Base-by-base conservation (phyloP, 2,113 vertebrate species). In the Prinia subflava region DNA sequence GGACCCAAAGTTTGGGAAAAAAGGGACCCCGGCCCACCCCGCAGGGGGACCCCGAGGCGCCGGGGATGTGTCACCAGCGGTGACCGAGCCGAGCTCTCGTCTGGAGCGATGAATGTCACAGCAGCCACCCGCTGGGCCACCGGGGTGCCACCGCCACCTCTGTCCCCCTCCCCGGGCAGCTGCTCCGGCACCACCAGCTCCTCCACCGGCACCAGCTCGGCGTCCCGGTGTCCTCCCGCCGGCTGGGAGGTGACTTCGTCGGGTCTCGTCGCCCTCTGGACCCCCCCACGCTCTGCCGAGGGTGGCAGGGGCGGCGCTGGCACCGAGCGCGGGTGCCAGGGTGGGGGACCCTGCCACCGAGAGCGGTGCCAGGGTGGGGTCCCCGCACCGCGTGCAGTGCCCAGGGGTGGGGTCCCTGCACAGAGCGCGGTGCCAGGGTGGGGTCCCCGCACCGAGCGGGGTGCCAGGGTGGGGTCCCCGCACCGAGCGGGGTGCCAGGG, bases 191-290 rank as follows among this genome's bases (percentile, higher is more conserved):
- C 13, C 49, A 56, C 41, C 70, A 2, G 59, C 39, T 78, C 47
- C 21, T 41, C 22, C 5, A 0, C 27, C 8, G 20, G 57, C 74
- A 52, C 64, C 49, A 1, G 22, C 28, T 4, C 13, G 69, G 35
- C 7, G 17, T 22, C 31, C 39, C 59, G 9, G 33, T 42, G 41
- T 42, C 41, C 41, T 42, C 41, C 41, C 41, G 13, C 11, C 50
- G 7, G 25, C 50, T 6, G 41, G 9, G 56, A 79, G 19, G 42
- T 13, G 75, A 41, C 35, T 62, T 20, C 9, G 0, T 0, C 1
- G 21, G 24, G 37, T 65, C 1, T 5, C 17, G 2, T 6, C 2
- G 0, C 1, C 4, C 39, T 20, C 8, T 2, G 52, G 24, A 39
- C 9, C 39, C 39, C 39, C 39, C 39, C 39, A 39, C 39, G 15